phyloP scores from a whole-genome alignment of 2,888 invertebrate species.

The Drosophila silvestris region DNA sequence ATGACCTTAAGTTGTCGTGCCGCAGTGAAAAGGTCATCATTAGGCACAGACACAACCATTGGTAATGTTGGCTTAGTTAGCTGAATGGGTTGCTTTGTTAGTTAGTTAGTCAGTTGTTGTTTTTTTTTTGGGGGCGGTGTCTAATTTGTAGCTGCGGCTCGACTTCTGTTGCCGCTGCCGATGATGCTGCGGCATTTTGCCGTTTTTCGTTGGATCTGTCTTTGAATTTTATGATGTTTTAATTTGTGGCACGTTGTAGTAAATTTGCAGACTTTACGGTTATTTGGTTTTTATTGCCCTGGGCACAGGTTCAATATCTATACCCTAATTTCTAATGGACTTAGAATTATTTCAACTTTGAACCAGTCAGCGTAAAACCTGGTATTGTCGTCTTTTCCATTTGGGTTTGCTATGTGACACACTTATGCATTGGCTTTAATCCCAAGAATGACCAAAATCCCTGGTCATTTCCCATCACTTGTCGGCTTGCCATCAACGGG shows the following conservation, averaged over 20 bases:
- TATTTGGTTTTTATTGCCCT: constrained; percentile 22
- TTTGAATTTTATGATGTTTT: constrained; percentile 79
- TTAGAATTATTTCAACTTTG: constrained; percentile 32
- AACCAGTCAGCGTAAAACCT: constrained; percentile 26
- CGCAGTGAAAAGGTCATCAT: constrained; percentile 83
- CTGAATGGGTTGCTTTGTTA: constrained; percentile 24
- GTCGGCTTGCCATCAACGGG: constrained; percentile 49
- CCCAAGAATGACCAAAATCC: constrained; percentile 28
- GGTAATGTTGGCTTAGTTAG: constrained; percentile 60
- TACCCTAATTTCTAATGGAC: background rate
- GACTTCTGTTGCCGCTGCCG: constrained; percentile 66
- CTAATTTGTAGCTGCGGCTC: constrained; percentile 69
- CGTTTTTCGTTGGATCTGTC: constrained; percentile 54
- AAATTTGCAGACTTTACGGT: constrained; percentile 53
- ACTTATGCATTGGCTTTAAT: constrained; percentile 56
- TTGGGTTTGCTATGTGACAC: constrained; percentile 33
- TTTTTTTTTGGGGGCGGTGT: constrained; percentile 65
- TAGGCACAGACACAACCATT: constrained; percentile 53
- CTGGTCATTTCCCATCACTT: constrained; percentile 71
- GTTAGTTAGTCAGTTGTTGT: constrained; percentile 42
- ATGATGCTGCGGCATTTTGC: constrained; percentile 55
- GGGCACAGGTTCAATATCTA: constrained; percentile 62
- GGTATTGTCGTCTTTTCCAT: background rate
- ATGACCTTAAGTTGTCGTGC: constrained; percentile 84
- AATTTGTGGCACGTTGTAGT: constrained; percentile 77